A percentile compares a stretch with the other conserved stretches of the same genome.
These are phyloP conservation scores for Cebus imitator DNA, from an alignment of 2,113 vertebrate genomes.

Conservation along the genomic window DNA sequence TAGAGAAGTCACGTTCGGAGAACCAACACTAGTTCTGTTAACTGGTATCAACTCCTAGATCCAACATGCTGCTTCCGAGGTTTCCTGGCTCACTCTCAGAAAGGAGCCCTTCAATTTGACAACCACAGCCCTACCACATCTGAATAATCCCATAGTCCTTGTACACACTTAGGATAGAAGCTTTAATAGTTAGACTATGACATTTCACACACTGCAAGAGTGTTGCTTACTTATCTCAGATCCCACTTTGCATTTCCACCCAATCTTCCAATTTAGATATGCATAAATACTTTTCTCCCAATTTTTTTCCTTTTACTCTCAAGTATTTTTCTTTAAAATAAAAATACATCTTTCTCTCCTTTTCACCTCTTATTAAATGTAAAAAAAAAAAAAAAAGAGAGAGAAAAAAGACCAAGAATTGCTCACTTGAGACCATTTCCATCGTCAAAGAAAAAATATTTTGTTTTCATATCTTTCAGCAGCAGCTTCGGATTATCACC, in stretches of 20 bases:
- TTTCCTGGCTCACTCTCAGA: not conserved
- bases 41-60: not conserved
- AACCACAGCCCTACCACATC: rapidly evolving
- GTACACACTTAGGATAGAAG: rapidly evolving
- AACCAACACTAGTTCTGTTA: not conserved
- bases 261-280: not conserved
- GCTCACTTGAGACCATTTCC: constrained; percentile 97
- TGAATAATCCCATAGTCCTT: not conserved
- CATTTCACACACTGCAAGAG: not conserved
- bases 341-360: not conserved
- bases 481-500: constrained; percentile 94
- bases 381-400: not conserved
- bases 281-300: not conserved
- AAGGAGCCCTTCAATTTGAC: not conserved
- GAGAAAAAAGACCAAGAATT: constrained; percentile 14
- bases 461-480: constrained; percentile 95
- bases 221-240: not conserved
- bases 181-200: not conserved
- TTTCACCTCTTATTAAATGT: not conserved
- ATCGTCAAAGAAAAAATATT: constrained; percentile 99
- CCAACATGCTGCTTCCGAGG: rapidly evolving
- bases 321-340: constrained; percentile 6
- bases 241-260: not conserved
- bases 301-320: not conserved
- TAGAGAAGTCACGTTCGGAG: not conserved